These are phyloP conservation scores for Mandrillus leucophaeus DNA, from an alignment of 2,113 vertebrate genomes.

Conservation along the genomic window DNA sequence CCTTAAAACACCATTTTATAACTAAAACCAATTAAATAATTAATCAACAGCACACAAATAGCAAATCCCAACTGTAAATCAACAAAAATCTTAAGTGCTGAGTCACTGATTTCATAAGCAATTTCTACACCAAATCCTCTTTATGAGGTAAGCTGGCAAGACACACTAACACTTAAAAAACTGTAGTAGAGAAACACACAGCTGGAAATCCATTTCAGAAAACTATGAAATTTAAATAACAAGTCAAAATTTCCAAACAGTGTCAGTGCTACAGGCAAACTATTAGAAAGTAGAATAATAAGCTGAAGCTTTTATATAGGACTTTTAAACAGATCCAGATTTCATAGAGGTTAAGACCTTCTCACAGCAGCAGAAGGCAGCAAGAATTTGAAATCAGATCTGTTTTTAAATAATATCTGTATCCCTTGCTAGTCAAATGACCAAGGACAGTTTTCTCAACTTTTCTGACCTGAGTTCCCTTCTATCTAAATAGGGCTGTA, in stretches of 20 bases:
- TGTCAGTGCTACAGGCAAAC: background rate
- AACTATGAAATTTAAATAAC: slow-evolving; percentile 26
- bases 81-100: background rate
- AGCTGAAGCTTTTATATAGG: background rate
- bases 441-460: background rate
- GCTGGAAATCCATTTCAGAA: slow-evolving; percentile 6
- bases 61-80: background rate
- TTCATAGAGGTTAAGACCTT: background rate
- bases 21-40: background rate
- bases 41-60: background rate
- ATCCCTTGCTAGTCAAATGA: background rate
- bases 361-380: background rate
- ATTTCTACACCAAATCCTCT: background rate
- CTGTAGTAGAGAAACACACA: background rate
- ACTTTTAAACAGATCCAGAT: background rate
- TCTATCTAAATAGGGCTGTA: background rate
- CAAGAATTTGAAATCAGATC: background rate
- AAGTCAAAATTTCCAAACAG: background rate
- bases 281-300: slow-evolving; percentile 1
- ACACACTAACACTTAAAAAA: background rate
- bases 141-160: background rate
- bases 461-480: background rate
- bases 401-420: background rate
- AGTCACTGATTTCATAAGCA: background rate
- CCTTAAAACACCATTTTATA: background rate